Conservation (phyloP, 2,888 invertebrate genomes). For the Acleris literana region DNA sequence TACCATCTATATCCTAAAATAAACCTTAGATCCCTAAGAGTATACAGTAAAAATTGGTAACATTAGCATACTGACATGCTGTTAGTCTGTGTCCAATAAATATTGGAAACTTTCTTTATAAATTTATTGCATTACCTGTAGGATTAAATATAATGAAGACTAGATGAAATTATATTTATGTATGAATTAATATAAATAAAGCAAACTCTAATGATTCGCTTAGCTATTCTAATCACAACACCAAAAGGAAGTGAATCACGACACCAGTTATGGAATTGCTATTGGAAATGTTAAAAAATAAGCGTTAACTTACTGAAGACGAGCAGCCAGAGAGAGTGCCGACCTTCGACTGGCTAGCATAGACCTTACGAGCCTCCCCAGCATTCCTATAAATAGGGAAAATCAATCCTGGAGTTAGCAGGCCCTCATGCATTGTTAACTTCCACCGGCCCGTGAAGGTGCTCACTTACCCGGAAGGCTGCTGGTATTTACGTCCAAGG, state of each 20-base stretch:
- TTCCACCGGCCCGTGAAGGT: constrained; percentile 56
- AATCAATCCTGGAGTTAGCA: constrained; percentile 74
- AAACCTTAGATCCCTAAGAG: no score
- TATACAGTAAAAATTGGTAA: no score
- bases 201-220: not conserved
- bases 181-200: not conserved
- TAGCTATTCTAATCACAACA: constrained; percentile 21
- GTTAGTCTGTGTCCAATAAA: no score
- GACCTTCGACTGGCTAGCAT: constrained; percentile 84
- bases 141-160: no score
- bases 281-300: constrained; percentile 39
- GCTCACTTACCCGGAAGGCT: constrained; percentile 80
- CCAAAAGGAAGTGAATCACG: constrained; percentile 29
- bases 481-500: constrained; percentile 80
- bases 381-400: constrained; percentile 82
- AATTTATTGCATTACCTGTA: no score
- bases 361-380: constrained; percentile 79
- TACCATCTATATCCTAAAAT: no score
- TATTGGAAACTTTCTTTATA: no score
- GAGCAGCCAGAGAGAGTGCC: constrained; percentile 88
- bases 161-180: no score
- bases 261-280: constrained; percentile 24
- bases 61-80: no score
- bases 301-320: constrained; percentile 84
- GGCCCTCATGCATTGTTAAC: constrained; percentile 70